Conservation (phyloP, 2,888 invertebrate genomes). For the Hypomecis atomaria region DNA sequence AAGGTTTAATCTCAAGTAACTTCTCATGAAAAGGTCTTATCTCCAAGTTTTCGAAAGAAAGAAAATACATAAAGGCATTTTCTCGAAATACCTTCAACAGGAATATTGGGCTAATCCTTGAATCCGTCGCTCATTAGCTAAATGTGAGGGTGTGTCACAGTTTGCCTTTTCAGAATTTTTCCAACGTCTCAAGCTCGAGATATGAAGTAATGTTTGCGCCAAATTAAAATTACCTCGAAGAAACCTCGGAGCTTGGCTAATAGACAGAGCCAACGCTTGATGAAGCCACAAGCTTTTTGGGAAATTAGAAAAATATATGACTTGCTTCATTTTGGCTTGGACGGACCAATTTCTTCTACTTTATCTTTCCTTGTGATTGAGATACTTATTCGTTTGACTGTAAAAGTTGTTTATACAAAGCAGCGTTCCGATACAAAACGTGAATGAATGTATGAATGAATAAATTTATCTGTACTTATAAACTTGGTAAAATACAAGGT, state of each 20-base stretch:
- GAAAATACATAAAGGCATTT: constrained; percentile 32
- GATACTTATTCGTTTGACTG: too few relatives aligned
- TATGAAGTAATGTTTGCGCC: constrained; percentile 22
- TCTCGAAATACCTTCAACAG: constrained; percentile 27
- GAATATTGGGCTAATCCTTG: constrained; percentile 40
- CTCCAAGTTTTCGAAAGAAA: constrained; percentile 30
- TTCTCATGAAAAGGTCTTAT: constrained; percentile 34
- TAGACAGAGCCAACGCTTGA: constrained; percentile 6
- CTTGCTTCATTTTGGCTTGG: not conserved
- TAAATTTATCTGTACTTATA: too few relatives aligned
- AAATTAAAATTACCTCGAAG: constrained; percentile 26
- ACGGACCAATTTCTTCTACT: not conserved
- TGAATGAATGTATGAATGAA: too few relatives aligned
- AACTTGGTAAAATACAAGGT: too few relatives aligned
- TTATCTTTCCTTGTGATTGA: too few relatives aligned
- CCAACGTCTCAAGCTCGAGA: constrained; percentile 15
- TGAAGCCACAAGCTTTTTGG: constrained; percentile 6
- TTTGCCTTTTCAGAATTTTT: constrained; percentile 32
- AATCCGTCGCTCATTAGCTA: constrained; percentile 40
- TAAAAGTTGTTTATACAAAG: too few relatives aligned
- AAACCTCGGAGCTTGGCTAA: constrained; percentile 16
- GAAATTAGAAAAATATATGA: constrained; percentile 1
- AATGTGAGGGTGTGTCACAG: constrained; percentile 38
- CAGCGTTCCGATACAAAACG: too few relatives aligned
- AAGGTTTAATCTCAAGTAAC: constrained; percentile 26